Base-by-base conservation (phyloP, 2,888 invertebrate genomes). In the Drosophila subquinaria region DNA sequence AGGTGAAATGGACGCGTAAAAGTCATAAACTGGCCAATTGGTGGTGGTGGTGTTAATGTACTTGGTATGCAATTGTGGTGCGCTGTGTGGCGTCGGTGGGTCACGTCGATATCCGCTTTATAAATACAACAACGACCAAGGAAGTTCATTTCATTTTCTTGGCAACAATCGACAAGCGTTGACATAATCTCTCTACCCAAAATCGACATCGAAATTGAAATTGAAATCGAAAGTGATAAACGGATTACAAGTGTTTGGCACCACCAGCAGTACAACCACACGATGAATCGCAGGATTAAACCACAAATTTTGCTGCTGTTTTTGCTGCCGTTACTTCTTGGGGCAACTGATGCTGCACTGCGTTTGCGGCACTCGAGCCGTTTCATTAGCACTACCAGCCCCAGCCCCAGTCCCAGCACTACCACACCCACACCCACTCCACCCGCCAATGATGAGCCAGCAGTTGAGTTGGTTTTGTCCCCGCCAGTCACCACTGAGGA, bases 101-200 rank as follows among this genome's bases (percentile, higher is more conserved):
- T 67, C 64, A 60, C 74, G 40, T 48, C 57, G 83, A 88, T 79
- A 86, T 90, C 87, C 89, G 92, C 92, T 92, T 92, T 91, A 92
- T 92, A 92, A 92, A 92, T 92, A 92, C 92, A 92, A 81, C 89
- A 91, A 82, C 79, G 69, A 81, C 81, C 80, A 80, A 90, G 91
- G 92, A 92, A 92, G 91, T 91, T 90, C 82, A 90, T 89, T 90
- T 90, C 90, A 92, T 91, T 92, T 79, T 80, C 79, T 77, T 78
- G 81, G 77, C 76, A 84, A 79, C 90, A 71, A 81, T 79, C 82
- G 86, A 74, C 78, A 4, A 23, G 81, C 83, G 83, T 85, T 88
- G 89, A 88, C 86, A 86, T 86, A 88, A 83, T 75, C 77, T 47
- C 56, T 45, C 38, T 23, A 4, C 23, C 23, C 23, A 23, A 23